A percentile compares a stretch with the other conserved stretches of the same genome.
Evolutionary conservation across 1,140 invertebrate genomes (phyloP).

Genomic region (Pomphorhynchus laevis): DNA sequence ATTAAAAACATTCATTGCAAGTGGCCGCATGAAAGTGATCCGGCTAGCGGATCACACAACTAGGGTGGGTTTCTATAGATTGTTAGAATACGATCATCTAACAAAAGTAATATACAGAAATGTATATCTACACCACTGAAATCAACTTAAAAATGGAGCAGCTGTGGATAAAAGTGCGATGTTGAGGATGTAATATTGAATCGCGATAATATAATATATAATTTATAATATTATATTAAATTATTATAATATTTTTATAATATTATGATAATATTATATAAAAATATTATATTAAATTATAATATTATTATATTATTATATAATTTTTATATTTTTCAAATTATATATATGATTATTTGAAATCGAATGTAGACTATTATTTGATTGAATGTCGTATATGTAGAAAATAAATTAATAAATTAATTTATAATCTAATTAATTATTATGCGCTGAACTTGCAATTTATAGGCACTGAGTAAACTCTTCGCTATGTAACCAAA

Average conservation of each 20-base stretch:
- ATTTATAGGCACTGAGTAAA: slow-evolving; percentile 4
- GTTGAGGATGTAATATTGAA: too few species aligned
- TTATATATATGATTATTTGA: neutral
- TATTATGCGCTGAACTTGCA: slow-evolving; percentile 1
- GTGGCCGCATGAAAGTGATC: too few species aligned
- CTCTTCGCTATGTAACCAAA: neutral
- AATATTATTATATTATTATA: neutral
- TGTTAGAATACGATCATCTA: too few species aligned
- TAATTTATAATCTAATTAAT: slow-evolving; percentile 3
- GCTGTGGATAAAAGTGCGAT: too few species aligned
- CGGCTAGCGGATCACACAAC: too few species aligned
- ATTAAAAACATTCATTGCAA: too few species aligned
- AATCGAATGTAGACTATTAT: neutral
- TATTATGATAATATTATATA: neutral
- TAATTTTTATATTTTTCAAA: neutral
- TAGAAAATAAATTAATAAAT: neutral
- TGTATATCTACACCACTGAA: too few species aligned
- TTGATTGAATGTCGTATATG: neutral
- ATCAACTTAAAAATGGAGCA: too few species aligned
- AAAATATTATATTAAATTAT: neutral
- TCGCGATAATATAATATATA: too few species aligned
- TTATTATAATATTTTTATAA: neutral
- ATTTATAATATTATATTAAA: neutral
- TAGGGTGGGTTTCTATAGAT: too few species aligned
- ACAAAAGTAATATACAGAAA: too few species aligned